Percentiles rank a stretch among this genome's conserved stretches.
These are phyloP conservation scores for Erethizon dorsatum DNA, from an alignment of 2,797 vertebrate species.

Conservation along the genomic window DNA sequence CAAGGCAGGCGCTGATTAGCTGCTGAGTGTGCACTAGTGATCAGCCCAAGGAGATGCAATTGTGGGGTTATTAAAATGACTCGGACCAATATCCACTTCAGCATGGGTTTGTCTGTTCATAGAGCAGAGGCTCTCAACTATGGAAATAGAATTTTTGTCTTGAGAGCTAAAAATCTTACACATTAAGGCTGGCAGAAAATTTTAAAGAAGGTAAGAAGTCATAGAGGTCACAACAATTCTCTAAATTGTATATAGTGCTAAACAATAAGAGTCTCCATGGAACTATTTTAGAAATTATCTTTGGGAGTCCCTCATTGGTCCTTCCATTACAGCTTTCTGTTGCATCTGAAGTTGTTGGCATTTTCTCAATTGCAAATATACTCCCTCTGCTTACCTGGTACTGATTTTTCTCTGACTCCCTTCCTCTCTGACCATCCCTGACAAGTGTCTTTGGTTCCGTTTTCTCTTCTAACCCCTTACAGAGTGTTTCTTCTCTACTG, in stretches of 20 bases:
- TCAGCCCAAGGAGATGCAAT: not conserved
- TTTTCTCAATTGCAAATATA: conserved; percentile 40
- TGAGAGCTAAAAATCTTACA: not conserved
- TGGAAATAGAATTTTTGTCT: conserved; percentile 36
- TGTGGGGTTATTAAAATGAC: conserved; percentile 48
- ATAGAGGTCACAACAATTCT: not conserved
- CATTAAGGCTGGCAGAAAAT: not conserved
- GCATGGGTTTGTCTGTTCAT: not conserved
- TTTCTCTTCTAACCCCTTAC: not conserved
- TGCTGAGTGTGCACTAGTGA: not conserved
- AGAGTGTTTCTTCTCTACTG: not conserved
- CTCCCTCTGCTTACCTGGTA: not conserved
- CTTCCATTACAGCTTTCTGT: not conserved
- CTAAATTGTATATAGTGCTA: not conserved
- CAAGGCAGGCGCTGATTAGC: conserved; percentile 53
- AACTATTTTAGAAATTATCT: not conserved
- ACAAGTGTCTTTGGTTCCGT: not conserved
- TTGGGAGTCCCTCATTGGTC: not conserved
- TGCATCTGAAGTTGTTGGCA: not conserved
- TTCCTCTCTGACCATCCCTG: not conserved
- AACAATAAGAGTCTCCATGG: not conserved
- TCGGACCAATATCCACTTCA: not conserved
- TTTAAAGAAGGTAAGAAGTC: not conserved
- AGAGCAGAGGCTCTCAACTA: not conserved
- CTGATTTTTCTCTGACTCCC: not conserved